These are phyloP conservation scores for Drosophila borealis DNA, from an alignment of 2,888 invertebrate genomes.

Conservation along the genomic window DNA sequence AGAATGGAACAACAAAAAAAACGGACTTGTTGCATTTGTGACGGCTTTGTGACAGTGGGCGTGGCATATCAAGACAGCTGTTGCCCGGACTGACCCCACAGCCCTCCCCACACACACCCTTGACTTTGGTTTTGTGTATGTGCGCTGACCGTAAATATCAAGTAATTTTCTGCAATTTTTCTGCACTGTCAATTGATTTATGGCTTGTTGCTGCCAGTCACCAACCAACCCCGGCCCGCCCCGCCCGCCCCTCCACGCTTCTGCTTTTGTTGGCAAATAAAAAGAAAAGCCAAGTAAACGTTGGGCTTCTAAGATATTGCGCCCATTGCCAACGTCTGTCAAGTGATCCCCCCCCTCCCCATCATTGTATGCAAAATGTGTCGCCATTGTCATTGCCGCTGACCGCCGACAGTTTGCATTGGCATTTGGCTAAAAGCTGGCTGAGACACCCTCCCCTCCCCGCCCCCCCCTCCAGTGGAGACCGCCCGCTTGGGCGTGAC, in stretches of 20 bases:
- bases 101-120: neutral
- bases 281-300: slow-evolving; percentile 66
- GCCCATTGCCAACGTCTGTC: slow-evolving; percentile 61
- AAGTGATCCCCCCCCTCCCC: slow-evolving; percentile 42
- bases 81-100: slow-evolving; percentile 25
- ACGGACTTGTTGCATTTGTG: slow-evolving; percentile 64
- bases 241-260: neutral
- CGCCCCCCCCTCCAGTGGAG: slow-evolving; percentile 2
- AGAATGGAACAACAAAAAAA: slow-evolving; percentile 7
- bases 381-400: slow-evolving; percentile 32
- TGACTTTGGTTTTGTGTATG: slow-evolving; percentile 50
- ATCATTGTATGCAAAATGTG: slow-evolving; percentile 64
- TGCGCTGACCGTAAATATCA: slow-evolving; percentile 74
- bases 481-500: slow-evolving; percentile 56
- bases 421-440: slow-evolving; percentile 25
- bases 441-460: neutral
- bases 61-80: slow-evolving; percentile 24
- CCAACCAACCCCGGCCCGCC: neutral
- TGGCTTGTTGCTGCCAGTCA: slow-evolving; percentile 55
- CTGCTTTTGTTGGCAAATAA: slow-evolving; percentile 63
- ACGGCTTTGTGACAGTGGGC: slow-evolving; percentile 8
- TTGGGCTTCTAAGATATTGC: slow-evolving; percentile 55
- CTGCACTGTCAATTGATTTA: slow-evolving; percentile 75
- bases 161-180: slow-evolving; percentile 79
- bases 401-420: slow-evolving; percentile 49